phyloP scores from a whole-genome alignment of 2,888 invertebrate species.

The Scaptodrosophila latifasciaeformis region DNA sequence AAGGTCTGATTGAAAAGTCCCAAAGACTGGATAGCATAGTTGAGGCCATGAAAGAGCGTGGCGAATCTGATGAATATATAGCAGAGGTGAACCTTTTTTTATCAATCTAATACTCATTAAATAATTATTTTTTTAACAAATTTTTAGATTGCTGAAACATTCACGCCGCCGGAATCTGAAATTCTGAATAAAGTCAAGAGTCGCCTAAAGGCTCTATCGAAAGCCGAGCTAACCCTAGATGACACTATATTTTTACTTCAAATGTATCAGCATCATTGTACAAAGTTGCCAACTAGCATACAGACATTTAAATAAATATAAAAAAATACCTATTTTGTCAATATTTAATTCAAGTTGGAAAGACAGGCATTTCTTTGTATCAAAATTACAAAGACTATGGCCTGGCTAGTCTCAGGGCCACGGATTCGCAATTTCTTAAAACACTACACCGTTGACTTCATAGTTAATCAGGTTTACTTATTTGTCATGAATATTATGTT shows the following conservation, averaged over 20 bases:
- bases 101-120: too few species aligned
- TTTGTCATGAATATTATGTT: too few species aligned
- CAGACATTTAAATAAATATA: slow-evolving; percentile 48
- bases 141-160: slow-evolving; percentile 80
- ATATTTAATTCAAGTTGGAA: too few species aligned
- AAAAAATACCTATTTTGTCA: background rate
- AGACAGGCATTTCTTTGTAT: too few species aligned
- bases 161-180: slow-evolving; percentile 89
- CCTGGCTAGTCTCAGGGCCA: too few species aligned
- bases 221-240: slow-evolving; percentile 87
- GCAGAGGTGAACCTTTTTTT: slow-evolving; percentile 84
- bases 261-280: slow-evolving; percentile 81
- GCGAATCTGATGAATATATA: slow-evolving; percentile 86
- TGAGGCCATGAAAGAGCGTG: slow-evolving; percentile 85
- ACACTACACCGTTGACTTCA: too few species aligned
- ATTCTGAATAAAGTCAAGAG: slow-evolving; percentile 84
- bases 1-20: slow-evolving; percentile 89
- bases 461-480: too few species aligned
- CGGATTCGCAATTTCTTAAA: too few species aligned
- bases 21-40: slow-evolving; percentile 88
- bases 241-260: slow-evolving; percentile 88
- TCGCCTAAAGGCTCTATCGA: slow-evolving; percentile 84
- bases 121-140: too few species aligned
- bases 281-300: slow-evolving; percentile 49
- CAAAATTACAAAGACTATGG: too few species aligned